A percentile compares a stretch with the other conserved stretches of the same genome.
Conservation (phyloP, 2,113 vertebrate species). For the Chaetura pelagica region DNA sequence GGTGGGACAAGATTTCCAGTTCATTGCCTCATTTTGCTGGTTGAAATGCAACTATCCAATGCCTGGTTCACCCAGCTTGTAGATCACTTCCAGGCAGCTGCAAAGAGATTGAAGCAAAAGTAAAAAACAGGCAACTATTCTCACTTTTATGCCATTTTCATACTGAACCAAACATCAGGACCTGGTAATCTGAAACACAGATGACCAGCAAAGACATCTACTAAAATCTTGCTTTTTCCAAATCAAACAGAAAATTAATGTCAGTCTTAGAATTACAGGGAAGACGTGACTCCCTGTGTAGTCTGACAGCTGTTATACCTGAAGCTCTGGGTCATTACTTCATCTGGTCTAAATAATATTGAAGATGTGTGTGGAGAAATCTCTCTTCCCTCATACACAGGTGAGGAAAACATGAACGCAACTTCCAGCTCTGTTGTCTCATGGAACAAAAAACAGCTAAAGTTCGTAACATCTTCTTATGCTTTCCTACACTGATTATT, state of each 20-base stretch:
- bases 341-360: neutral
- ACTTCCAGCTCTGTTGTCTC: neutral
- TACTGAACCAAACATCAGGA: neutral
- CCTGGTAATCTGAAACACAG: neutral
- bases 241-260: neutral
- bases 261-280: neutral
- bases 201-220: neutral
- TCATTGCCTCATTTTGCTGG: neutral
- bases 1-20: neutral
- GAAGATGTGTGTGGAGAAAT: neutral
- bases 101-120: neutral
- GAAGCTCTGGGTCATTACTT: neutral
- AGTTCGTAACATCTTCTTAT: neutral
- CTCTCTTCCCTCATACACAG: neutral
- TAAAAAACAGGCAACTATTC: neutral
- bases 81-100: neutral
- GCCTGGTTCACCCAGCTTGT: neutral
- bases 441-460: neutral
- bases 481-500: neutral
- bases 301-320: neutral
- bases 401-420: neutral
- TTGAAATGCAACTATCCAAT: neutral
- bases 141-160: neutral
- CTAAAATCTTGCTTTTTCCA: neutral
- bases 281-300: neutral